Evolutionary conservation across 2,888 invertebrate species (phyloP), one percentile per base, ranked within the genome.

Genomic region (Acanthacorydalis orientalis): DNA sequence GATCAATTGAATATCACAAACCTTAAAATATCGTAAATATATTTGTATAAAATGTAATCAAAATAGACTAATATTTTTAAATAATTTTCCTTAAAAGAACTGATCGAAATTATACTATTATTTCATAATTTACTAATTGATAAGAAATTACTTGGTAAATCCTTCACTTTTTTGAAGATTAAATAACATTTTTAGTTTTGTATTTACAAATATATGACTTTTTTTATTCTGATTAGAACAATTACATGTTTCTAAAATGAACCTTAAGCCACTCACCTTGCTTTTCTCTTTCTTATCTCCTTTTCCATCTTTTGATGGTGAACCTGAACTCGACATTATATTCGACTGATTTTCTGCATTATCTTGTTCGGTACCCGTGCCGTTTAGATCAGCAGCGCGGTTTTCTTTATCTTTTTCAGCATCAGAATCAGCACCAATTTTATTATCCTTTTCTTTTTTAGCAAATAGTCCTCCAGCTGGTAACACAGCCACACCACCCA

Each of bases 401-500:
- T 69, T 67, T 52, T 59, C 55, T 49, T 59, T 57, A 52, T 59
- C 58, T 50, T 57, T 58, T 31, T 57, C 51, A 42, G 48, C 52
- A 32, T 55, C 53, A 12, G 45, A 23, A 57, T 65, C 63, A 53
- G 64, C 66, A 57, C 59, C 62, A 57, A 67, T 65, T 59, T 73
- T 72, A 53, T 78, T 69, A 49, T 72, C 69, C 56, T 74, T 72
- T 60, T 70, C 70, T 53, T 68, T 69, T 60, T 70, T 73, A 56
- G 72, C 72, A 53, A 72, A 69, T 49, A 73, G 63, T 49, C 72
- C 75, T 37, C 77, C 77, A 15, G 80, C 72, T 43, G 87, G 87
- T 66, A 88, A 74, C 53, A 88, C 88, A 52, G 86, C 82, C 50
- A 89, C 82, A 8, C 87, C 88, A 43, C 88, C 88, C 33, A 83